A percentile compares a stretch with the other conserved stretches of the same genome.
phyloP scores from a whole-genome alignment of 2,797 vertebrate genomes.

The Aythya fuligula region DNA sequence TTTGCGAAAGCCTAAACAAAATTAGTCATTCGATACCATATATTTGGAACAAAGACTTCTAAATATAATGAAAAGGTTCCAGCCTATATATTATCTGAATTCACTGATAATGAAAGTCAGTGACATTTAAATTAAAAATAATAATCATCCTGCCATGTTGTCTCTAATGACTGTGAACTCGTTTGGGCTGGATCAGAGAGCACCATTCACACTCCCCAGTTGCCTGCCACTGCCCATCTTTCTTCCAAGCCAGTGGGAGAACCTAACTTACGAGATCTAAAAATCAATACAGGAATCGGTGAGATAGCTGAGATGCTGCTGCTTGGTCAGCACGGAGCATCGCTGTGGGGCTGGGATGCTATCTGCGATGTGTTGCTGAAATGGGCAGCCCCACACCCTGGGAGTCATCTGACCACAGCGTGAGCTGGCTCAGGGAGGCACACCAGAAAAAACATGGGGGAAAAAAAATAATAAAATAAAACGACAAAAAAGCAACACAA shows the following conservation, averaged over 20 bases:
- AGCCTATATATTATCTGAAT: neutral
- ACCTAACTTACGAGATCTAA: neutral
- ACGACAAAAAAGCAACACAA: neutral
- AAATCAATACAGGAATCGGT: neutral
- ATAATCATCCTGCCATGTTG: neutral
- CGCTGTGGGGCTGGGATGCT: fast-evolving
- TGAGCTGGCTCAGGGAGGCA: neutral
- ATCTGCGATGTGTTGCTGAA: neutral
- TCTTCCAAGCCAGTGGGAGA: neutral
- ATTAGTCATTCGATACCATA: neutral
- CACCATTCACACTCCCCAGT: neutral
- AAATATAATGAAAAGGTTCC: fast-evolving
- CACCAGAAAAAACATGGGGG: fast-evolving
- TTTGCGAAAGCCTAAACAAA: neutral
- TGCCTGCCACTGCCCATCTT: neutral
- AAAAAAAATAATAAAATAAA: too few species aligned
- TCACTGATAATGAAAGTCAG: neutral
- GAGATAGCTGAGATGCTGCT: neutral
- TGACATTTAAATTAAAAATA: neutral
- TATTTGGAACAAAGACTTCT: neutral
- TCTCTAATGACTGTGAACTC: neutral
- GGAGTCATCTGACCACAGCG: fast-evolving
- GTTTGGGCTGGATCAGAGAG: neutral
- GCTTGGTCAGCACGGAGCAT: neutral
- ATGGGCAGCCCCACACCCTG: neutral